These are phyloP conservation scores for Prunella fulvescens DNA, from an alignment of 2,113 vertebrate genomes.

Conservation along the genomic window DNA sequence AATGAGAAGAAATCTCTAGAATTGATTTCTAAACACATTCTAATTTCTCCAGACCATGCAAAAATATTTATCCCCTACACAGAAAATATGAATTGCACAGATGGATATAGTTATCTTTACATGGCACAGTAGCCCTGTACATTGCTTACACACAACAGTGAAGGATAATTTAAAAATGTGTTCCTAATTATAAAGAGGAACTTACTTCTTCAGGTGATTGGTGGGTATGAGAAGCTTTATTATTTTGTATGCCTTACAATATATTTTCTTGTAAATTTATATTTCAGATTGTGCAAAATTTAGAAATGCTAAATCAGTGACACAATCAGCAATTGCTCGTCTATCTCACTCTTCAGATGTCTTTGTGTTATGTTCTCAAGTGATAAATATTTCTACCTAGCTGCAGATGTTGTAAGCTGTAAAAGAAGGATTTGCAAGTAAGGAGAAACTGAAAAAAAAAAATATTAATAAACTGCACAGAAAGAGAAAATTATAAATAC, in stretches of 20 bases:
- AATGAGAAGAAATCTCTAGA: not conserved
- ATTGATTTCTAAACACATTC: not conserved
- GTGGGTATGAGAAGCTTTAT: not conserved
- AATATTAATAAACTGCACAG: slow-evolving; percentile 36
- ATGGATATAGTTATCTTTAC: not conserved
- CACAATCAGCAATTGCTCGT: not conserved
- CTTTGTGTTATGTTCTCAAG: not conserved
- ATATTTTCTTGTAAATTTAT: not conserved
- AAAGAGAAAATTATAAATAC: slow-evolving; percentile 18
- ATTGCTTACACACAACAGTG: not conserved
- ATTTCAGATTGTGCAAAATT: no score
- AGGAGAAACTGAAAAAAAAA: slow-evolving; percentile 10
- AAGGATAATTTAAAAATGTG: not conserved
- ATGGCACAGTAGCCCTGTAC: not conserved
- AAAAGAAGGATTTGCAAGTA: slow-evolving; percentile 20
- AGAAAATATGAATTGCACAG: not conserved
- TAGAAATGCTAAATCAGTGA: no score
- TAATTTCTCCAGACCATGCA: not conserved
- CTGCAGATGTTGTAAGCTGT: not conserved
- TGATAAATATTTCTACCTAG: slow-evolving; percentile 5
- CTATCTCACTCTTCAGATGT: not conserved
- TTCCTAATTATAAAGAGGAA: not conserved
- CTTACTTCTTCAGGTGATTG: not conserved
- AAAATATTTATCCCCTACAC: not conserved
- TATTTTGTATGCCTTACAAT: not conserved